phyloP scores from a whole-genome alignment of 2,888 invertebrate species.

The Cyclophora albipunctata region DNA sequence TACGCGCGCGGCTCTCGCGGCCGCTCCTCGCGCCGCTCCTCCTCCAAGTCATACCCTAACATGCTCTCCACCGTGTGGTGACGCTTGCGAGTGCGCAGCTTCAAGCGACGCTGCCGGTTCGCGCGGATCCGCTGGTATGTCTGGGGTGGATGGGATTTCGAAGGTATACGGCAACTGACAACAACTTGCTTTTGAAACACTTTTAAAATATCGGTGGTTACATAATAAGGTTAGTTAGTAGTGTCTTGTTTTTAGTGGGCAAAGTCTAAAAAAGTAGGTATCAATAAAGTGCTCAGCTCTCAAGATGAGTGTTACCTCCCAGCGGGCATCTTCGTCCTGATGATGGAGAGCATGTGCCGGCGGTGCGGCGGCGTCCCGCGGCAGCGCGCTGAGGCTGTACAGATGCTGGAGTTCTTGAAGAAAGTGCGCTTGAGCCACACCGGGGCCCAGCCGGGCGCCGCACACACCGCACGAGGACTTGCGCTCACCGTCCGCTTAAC shows the following conservation, averaged over 20 bases:
- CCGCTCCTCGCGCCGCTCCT: conserved; percentile 61
- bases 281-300: no score
- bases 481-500: conserved; percentile 61
- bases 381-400: conserved; percentile 66
- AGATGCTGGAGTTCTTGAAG: conserved; percentile 68
- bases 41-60: conserved; percentile 68
- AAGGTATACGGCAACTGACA: background rate
- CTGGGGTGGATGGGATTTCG: conserved; percentile 24
- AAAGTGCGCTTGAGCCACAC: conserved; percentile 70
- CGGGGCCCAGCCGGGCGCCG: conserved; percentile 66
- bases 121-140: conserved; percentile 71
- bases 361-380: conserved; percentile 50
- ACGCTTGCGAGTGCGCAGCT: conserved; percentile 69
- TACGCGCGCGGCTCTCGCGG: conserved; percentile 52
- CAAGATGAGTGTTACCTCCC: conserved; percentile 48
- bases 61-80: conserved; percentile 74
- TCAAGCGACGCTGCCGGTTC: conserved; percentile 66
- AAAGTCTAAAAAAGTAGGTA: no score
- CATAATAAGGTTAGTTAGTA: no score
- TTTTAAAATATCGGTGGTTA: no score
- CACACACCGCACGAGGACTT: conserved; percentile 70
- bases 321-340: conserved; percentile 69
- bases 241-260: no score
- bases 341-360: conserved; percentile 59
- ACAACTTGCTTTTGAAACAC: background rate